These are phyloP conservation scores for Zootermopsis nevadensis DNA, from an alignment of 2,888 invertebrate genomes.

Conservation along the genomic window DNA sequence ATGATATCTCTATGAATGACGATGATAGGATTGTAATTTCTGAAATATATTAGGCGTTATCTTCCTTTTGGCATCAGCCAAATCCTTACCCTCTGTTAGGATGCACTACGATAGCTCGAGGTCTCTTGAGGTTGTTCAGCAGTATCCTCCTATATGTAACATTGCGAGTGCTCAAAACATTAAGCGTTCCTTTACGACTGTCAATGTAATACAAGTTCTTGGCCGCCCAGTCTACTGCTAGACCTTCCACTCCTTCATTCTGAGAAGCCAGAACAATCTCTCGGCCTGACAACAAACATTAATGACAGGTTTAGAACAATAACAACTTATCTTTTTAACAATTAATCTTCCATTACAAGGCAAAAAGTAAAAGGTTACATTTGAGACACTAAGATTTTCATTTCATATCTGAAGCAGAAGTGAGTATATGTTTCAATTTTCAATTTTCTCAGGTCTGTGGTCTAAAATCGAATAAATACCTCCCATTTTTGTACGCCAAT, in stretches of 20 bases:
- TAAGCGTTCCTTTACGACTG: constrained; percentile 91
- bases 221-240: constrained; percentile 96
- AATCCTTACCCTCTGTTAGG: constrained; percentile 85
- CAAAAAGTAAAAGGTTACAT: too few relatives aligned
- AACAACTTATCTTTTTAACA: neutral
- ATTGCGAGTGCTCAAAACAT: constrained; percentile 89
- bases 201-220: constrained; percentile 97
- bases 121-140: constrained; percentile 88
- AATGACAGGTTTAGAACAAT: neutral
- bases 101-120: constrained; percentile 95
- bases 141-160: constrained; percentile 86
- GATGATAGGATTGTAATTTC: too few relatives aligned
- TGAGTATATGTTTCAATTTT: too few relatives aligned
- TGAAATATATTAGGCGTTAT: too few relatives aligned
- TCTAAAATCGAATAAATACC: too few relatives aligned
- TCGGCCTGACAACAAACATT: constrained; percentile 66
- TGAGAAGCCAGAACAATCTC: constrained; percentile 95
- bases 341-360: too few relatives aligned
- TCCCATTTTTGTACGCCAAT: too few relatives aligned
- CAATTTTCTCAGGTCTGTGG: too few relatives aligned
- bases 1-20: too few relatives aligned
- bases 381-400: too few relatives aligned
- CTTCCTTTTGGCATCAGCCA: too few relatives aligned
- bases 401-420: too few relatives aligned
- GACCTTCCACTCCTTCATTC: constrained; percentile 96